Evolutionary conservation across 1,140 invertebrate species (phyloP).

Genomic region (Papilio polytes): DNA sequence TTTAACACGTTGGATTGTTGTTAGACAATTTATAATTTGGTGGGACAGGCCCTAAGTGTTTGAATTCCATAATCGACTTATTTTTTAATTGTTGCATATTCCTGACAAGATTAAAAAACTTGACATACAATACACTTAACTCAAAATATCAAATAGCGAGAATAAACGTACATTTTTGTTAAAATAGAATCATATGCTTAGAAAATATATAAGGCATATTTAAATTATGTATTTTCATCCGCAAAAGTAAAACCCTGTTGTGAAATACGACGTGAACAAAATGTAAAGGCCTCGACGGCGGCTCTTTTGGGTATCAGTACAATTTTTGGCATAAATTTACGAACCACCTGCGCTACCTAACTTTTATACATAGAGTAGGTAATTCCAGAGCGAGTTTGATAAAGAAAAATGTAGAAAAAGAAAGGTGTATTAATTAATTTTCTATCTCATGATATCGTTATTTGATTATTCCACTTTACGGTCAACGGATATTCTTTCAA

Average conservation of each 20-base stretch:
- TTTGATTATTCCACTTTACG: too few relatives aligned
- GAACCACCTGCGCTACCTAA: neutral
- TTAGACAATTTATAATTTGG: too few relatives aligned
- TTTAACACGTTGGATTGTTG: too few relatives aligned
- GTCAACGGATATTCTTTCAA: too few relatives aligned
- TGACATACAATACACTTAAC: neutral
- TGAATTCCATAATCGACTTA: too few relatives aligned
- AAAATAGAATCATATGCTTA: neutral
- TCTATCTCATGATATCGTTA: too few relatives aligned
- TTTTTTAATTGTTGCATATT: too few relatives aligned
- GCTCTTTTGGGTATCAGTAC: neutral
- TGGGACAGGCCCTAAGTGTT: too few relatives aligned
- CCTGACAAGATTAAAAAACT: neutral
- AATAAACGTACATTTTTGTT: neutral
- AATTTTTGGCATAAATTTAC: conserved; percentile 12
- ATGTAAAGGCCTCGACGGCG: neutral
- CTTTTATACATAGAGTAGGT: neutral
- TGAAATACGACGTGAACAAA: conserved; percentile 2
- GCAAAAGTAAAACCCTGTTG: neutral
- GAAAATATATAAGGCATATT: neutral
- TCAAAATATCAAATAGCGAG: neutral
- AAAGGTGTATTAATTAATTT: neutral
- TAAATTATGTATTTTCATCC: neutral
- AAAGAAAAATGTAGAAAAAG: neutral
- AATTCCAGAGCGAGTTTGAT: neutral